Evolutionary conservation across 2,113 vertebrate genomes (phyloP).

Genomic region (Xerus inauris): DNA sequence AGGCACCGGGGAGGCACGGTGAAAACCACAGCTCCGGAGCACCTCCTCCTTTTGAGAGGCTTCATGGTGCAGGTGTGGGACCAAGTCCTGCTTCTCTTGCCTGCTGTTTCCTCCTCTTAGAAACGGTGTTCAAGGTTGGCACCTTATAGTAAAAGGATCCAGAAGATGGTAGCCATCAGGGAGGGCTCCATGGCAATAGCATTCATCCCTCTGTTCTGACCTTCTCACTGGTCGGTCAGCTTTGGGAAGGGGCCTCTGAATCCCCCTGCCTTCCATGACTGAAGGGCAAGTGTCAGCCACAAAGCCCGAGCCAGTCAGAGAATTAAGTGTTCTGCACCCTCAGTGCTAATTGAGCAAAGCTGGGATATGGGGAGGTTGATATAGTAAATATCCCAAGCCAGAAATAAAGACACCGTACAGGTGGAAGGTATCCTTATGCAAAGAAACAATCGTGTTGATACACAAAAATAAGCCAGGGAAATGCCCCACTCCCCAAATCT

Average conservation of each 20-base stretch:
- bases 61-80: neutral
- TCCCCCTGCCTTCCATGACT: neutral
- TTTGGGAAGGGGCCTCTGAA: neutral
- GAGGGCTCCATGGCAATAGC: fast-evolving
- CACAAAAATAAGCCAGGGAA: neutral
- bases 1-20: neutral
- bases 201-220: too few species aligned
- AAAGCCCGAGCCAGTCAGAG: neutral
- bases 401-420: neutral
- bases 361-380: neutral
- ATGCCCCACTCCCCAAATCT: neutral
- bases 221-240: neutral
- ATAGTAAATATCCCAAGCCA: neutral
- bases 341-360: neutral
- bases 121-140: fast-evolving
- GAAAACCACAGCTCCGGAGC: too few species aligned
- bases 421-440: neutral
- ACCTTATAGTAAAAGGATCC: fast-evolving
- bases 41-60: neutral
- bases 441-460: neutral
- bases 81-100: neutral
- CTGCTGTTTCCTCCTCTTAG: neutral
- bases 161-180: fast-evolving
- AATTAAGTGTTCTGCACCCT: neutral
- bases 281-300: neutral